phyloP scores from a whole-genome alignment of 2,113 vertebrate species.

The Phaethon lepturus region DNA sequence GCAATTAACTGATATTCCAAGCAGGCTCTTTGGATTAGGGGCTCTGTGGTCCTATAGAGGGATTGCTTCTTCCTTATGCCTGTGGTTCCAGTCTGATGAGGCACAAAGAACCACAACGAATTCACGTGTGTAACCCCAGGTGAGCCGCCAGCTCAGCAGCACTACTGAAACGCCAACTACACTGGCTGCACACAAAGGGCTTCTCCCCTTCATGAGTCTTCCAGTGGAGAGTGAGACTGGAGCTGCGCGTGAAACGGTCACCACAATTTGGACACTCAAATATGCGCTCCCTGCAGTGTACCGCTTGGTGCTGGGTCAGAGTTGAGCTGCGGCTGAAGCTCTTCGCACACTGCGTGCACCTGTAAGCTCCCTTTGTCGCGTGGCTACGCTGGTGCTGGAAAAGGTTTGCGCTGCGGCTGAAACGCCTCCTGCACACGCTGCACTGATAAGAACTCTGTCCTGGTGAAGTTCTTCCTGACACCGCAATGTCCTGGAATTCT shows the following conservation, averaged over 20 bases:
- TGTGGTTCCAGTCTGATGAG: not conserved
- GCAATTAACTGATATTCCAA: not conserved
- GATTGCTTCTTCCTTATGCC: not conserved
- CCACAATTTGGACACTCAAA: not conserved
- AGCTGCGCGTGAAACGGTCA: not conserved
- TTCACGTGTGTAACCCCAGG: accelerated
- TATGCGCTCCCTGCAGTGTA: not conserved
- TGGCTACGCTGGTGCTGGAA: conserved; percentile 43
- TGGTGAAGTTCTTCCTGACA: not conserved
- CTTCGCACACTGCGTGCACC: not conserved
- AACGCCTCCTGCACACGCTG: conserved; percentile 50
- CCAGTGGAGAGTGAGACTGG: not conserved
- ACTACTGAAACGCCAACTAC: not conserved
- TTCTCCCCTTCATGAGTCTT: not conserved
- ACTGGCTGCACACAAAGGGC: not conserved
- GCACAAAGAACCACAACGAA: not conserved
- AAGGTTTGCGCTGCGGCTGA: conserved; percentile 45
- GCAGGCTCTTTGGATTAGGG: not conserved
- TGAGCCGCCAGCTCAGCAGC: not conserved
- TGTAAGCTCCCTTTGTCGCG: not conserved
- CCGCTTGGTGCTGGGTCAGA: not conserved
- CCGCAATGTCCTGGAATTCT: not conserved
- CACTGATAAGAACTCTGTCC: conserved; percentile 41
- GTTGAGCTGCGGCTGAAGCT: not conserved
- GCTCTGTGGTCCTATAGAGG: not conserved